Evolutionary conservation across 2,113 vertebrate genomes (phyloP).

Genomic region (Haemorhous mexicanus): DNA sequence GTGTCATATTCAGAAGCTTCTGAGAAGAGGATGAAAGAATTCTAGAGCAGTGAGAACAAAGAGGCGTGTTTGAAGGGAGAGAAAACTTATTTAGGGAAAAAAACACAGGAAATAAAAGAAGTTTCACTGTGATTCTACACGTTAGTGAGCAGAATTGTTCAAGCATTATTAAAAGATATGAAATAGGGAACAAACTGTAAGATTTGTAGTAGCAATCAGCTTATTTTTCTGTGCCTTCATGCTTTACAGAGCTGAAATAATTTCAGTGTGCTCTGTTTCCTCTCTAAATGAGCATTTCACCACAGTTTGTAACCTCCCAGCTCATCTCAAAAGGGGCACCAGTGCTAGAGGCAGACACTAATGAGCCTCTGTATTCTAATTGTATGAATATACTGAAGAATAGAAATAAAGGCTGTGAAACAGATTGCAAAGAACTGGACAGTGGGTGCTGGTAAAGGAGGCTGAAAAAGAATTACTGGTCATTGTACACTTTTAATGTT

Average conservation of each 20-base stretch:
- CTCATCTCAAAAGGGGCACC: background rate
- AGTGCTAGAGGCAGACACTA: background rate
- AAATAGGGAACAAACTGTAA: background rate
- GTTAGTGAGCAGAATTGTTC: background rate
- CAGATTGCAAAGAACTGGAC: background rate
- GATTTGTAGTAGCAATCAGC: background rate
- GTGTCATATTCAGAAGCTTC: background rate
- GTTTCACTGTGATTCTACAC: background rate
- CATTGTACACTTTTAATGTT: background rate
- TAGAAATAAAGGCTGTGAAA: background rate
- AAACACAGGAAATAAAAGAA: background rate
- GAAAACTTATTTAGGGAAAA: background rate
- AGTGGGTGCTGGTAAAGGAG: background rate
- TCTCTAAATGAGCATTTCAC: background rate
- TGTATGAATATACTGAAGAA: background rate
- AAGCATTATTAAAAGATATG: background rate
- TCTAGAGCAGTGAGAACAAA: background rate
- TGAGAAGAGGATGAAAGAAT: background rate
- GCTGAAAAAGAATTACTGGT: background rate
- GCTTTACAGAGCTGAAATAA: background rate
- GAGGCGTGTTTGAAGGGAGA: background rate
- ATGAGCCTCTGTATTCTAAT: background rate
- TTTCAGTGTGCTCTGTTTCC: background rate
- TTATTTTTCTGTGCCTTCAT: background rate
- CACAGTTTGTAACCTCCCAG: background rate